Conservation (phyloP, 2,797 vertebrate species). For the Bradypodion pumilum region DNA sequence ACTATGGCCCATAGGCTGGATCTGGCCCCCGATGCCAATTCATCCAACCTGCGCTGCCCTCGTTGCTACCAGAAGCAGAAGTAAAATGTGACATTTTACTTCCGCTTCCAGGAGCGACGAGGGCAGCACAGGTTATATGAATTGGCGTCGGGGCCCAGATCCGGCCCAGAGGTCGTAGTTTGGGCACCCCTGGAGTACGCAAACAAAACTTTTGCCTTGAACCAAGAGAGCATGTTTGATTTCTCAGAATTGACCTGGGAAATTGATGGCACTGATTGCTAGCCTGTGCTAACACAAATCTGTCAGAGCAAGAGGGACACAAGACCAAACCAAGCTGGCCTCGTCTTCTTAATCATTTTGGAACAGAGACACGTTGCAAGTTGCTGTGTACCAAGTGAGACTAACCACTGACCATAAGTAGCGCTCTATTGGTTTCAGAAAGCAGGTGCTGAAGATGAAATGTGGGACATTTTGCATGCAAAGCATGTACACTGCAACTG, state of each 20-base stretch:
- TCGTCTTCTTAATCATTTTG: constrained; percentile 42
- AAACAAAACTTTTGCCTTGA: background rate
- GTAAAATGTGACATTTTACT: too few species aligned
- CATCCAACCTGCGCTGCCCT: too few species aligned
- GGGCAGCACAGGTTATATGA: too few species aligned
- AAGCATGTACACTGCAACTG: background rate
- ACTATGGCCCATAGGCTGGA: too few species aligned
- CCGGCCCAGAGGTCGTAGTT: too few species aligned
- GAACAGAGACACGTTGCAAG: background rate
- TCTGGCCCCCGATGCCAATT: too few species aligned
- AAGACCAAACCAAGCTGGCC: background rate
- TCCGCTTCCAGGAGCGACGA: too few species aligned
- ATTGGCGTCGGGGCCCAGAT: too few species aligned
- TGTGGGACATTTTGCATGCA: too few species aligned
- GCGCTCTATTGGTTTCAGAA: background rate
- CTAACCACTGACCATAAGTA: background rate
- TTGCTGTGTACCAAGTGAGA: background rate
- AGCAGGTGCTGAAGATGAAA: background rate
- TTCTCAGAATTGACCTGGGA: constrained; percentile 6
- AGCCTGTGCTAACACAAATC: constrained; percentile 10
- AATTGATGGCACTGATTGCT: background rate
- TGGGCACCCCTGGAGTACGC: constrained; percentile 89
- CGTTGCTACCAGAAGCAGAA: too few species aligned
- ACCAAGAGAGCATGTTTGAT: background rate
- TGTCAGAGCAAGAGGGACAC: background rate